A percentile compares a stretch with the other conserved stretches of the same genome.
Evolutionary conservation across 1,140 invertebrate species (phyloP).

Genomic region (Nasonia giraulti): DNA sequence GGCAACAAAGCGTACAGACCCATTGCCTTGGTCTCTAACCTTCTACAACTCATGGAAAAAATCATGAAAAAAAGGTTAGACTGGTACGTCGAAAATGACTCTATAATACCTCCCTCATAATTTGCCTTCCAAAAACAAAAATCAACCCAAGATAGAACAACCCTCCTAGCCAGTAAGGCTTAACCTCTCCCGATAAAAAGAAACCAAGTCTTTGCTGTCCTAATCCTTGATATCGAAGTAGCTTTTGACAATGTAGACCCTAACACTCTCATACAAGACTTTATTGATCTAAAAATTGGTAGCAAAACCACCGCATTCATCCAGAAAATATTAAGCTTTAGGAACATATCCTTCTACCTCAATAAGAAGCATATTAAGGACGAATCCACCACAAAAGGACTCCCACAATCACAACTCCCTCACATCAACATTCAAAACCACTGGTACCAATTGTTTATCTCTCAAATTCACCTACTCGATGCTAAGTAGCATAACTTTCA

Average conservation of each 20-base stretch:
- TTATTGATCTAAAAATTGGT: conserved; percentile 23
- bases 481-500: too few relatives aligned
- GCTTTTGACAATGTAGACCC: conserved; percentile 53
- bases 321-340: not conserved
- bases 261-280: conserved; percentile 26
- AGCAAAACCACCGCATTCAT: conserved; percentile 16
- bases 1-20: not conserved
- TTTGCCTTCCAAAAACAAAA: conserved; percentile 50
- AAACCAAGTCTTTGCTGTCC: too few relatives aligned
- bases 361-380: not conserved
- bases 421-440: too few relatives aligned
- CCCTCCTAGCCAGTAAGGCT: not conserved
- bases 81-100: conserved; percentile 43
- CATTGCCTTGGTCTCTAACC: too few relatives aligned
- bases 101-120: conserved; percentile 40
- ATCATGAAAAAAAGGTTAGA: conserved; percentile 49
- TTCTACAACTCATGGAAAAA: conserved; percentile 43
- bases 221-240: conserved; percentile 40
- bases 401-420: conserved; percentile 34
- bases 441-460: too few relatives aligned
- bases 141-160: conserved; percentile 46
- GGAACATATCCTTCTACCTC: conserved; percentile 32
- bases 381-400: conserved; percentile 21
- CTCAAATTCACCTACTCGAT: too few relatives aligned
- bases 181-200: too few relatives aligned